Conservation (phyloP, 2,113 vertebrate species). For the Apus apus region DNA sequence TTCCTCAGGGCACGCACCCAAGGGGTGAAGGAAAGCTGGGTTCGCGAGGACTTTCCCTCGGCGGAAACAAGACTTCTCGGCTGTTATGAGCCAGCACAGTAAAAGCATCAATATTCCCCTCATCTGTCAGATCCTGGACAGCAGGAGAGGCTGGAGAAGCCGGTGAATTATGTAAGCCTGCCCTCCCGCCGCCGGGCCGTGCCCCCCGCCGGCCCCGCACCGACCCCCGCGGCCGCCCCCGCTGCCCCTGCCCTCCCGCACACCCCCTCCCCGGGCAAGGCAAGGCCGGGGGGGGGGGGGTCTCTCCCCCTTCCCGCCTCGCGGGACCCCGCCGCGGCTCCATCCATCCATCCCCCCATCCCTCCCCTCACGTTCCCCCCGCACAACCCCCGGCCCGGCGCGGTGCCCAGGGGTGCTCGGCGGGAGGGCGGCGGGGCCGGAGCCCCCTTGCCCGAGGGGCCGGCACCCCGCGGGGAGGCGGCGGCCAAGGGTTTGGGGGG, state of each 20-base stretch:
- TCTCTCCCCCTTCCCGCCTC: slow-evolving; percentile 24
- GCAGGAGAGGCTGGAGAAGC: slow-evolving; percentile 9
- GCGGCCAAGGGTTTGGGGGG: too few species aligned
- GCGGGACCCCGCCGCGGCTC: slow-evolving; percentile 41
- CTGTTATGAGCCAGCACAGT: not conserved
- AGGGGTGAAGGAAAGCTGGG: not conserved
- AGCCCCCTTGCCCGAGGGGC: not conserved
- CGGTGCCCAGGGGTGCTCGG: not conserved
- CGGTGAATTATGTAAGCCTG: not conserved
- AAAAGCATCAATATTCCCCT: not conserved
- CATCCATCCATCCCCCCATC: too few species aligned
- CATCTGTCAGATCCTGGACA: slow-evolving; percentile 19
- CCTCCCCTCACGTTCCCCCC: too few species aligned
- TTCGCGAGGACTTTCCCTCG: not conserved
- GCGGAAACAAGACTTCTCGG: not conserved
- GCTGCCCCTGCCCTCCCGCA: not conserved
- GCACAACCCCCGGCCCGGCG: not conserved
- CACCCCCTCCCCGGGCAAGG: too few species aligned
- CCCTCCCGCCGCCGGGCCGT: not conserved
- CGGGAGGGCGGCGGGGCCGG: not conserved
- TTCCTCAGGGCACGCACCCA: not conserved
- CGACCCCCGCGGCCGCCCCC: not conserved
- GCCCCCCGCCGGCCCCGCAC: not conserved
- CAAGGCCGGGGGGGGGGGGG: too few species aligned
- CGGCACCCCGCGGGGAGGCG: slow-evolving; percentile 1